Evolutionary conservation across 2,113 vertebrate species (phyloP), one percentile per base, ranked within the genome.

Genomic region (Mungos mungo): DNA sequence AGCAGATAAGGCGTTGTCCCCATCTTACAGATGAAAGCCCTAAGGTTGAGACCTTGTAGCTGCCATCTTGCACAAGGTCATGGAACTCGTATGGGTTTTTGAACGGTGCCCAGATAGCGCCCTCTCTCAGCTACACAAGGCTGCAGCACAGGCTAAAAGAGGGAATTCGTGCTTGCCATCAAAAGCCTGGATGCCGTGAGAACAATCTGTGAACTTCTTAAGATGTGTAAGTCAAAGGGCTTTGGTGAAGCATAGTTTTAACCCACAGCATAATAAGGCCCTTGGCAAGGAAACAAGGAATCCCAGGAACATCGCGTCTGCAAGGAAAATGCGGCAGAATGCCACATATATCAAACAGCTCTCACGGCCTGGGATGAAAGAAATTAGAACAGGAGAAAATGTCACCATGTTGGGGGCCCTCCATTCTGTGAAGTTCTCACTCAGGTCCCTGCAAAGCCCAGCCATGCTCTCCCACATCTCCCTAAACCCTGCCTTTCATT

Each of bases 241-340:
- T 98, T 92, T 97, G 95, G 95, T 82, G 45, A 76, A 71, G 72
- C 96, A 93, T 90, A 98, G 69, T 96, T 98, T 91, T 81, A 90
- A 97, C 80, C 92, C 97, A 81, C 90, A 96, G 38, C 87, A 84
- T 93, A 96, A 96, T 57, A 96, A 95, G 88, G 76, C 65, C 45
- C 90, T 95, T 97, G 97, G 97, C 93, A 89, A 90, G 60, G 80
- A 92, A 35, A 94, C 76, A 95, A 87, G 96, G 93, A 97, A 96
- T 84, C 85, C 82, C 94, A 93, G 68, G 80, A 95, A 72, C 83
- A 65, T 21, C 68, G 71, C 68, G 76, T 96, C 94, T 98, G 90
- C 66, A 41, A 83, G 76, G 86, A 89, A 87, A 93, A 88, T 41
- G 74, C 29, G 81, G 54, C 76, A 50, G 92, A 96, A 89, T 89